phyloP scores from a whole-genome alignment of 2,113 vertebrate genomes.

The Rissa tridactyla region DNA sequence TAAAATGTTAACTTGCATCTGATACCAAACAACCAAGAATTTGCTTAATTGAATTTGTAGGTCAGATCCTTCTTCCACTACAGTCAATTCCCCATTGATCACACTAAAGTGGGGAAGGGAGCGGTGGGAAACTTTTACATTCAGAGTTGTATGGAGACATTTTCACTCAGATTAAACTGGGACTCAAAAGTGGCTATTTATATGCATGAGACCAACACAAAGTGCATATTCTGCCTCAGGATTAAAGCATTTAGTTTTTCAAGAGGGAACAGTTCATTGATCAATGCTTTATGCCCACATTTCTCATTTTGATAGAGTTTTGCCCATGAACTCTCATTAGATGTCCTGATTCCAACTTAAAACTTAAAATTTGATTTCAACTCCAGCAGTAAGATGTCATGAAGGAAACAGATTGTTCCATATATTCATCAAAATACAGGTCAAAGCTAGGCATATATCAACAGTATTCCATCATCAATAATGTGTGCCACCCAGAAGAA shows the following conservation, averaged over 20 bases:
- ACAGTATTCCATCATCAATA: background rate
- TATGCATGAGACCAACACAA: constrained; percentile 45
- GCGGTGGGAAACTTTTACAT: background rate
- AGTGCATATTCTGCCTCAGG: constrained; percentile 71
- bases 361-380: constrained; percentile 35
- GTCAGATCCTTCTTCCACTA: background rate
- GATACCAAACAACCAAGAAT: background rate
- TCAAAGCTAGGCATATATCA: background rate
- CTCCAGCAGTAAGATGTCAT: background rate
- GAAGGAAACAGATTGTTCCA: background rate
- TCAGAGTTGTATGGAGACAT: background rate
- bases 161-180: constrained; percentile 33
- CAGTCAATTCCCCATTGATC: background rate
- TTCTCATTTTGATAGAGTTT: constrained; percentile 55
- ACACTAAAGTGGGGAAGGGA: background rate
- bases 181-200: constrained; percentile 42
- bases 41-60: constrained; percentile 27
- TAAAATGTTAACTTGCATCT: background rate
- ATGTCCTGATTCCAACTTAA: constrained; percentile 15
- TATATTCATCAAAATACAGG: background rate
- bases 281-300: constrained; percentile 12
- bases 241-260: constrained; percentile 60
- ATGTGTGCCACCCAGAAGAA: background rate
- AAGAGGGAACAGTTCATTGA: constrained; percentile 43
- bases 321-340: constrained; percentile 42